These are phyloP conservation scores for Ceuthmochares aereus DNA, from an alignment of 2,113 vertebrate genomes.

Conservation along the genomic window DNA sequence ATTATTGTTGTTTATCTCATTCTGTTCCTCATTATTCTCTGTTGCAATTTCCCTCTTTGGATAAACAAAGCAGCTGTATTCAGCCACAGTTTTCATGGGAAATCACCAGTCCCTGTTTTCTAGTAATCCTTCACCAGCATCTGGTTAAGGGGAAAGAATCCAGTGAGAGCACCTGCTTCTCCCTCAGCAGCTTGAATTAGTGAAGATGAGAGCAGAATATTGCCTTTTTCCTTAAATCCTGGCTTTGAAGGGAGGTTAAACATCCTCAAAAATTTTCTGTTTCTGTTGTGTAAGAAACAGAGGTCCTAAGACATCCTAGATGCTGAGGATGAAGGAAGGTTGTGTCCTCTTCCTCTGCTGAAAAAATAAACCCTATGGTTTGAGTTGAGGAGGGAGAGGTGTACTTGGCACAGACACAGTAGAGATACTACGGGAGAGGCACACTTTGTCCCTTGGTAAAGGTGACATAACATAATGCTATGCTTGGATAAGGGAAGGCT, in stretches of 20 bases:
- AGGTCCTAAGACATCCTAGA: background rate
- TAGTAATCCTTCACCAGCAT: background rate
- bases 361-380: background rate
- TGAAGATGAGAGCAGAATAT: background rate
- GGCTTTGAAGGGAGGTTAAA: background rate
- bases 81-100: background rate
- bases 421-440: background rate
- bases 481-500: background rate
- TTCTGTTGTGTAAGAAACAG: fast-evolving
- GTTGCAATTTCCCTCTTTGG: background rate
- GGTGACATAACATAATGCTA: fast-evolving
- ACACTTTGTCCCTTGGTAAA: background rate
- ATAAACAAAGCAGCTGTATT: background rate
- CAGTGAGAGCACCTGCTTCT: background rate
- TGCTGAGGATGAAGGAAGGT: background rate
- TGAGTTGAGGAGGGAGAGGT: background rate
- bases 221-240: background rate
- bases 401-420: background rate
- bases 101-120: background rate
- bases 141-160: background rate
- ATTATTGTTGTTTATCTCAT: background rate
- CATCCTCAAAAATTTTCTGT: background rate
- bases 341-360: background rate
- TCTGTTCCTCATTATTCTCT: background rate
- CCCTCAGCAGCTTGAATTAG: background rate